phyloP scores from a whole-genome alignment of 2,888 invertebrate species.

The Acleris literana region DNA sequence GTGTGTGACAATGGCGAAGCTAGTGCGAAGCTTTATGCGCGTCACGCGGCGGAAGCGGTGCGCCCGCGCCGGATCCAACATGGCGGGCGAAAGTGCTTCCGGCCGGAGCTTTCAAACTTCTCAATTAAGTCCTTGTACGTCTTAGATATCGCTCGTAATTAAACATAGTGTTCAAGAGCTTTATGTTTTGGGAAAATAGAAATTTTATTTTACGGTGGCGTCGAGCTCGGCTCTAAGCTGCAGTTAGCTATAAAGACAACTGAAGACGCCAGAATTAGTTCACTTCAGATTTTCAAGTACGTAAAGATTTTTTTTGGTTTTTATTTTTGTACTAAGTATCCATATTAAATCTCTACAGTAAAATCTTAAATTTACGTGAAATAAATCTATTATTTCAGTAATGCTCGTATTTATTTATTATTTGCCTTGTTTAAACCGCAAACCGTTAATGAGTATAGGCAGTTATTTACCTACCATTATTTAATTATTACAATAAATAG shows the following conservation, averaged over 20 bases:
- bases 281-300: too few species aligned
- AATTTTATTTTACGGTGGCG: background rate
- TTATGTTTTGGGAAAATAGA: background rate
- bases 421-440: slow-evolving; percentile 9
- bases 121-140: slow-evolving; percentile 68
- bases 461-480: background rate
- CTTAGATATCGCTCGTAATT: slow-evolving; percentile 26
- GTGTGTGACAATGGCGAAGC: slow-evolving; percentile 65
- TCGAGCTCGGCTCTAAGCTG: too few species aligned
- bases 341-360: background rate
- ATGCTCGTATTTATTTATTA: background rate
- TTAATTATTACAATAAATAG: too few species aligned
- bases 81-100: slow-evolving; percentile 83
- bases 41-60: slow-evolving; percentile 80
- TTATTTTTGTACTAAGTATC: too few species aligned
- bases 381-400: background rate
- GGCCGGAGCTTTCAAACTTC: slow-evolving; percentile 68
- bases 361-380: background rate
- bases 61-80: slow-evolving; percentile 81
- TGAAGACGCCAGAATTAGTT: too few species aligned
- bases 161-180: background rate
- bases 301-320: too few species aligned
- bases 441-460: slow-evolving; percentile 13
- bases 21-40: slow-evolving; percentile 69
- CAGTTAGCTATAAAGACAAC: too few species aligned